Base-by-base conservation (phyloP, 2,113 vertebrate species). In the Tetrax tetrax region DNA sequence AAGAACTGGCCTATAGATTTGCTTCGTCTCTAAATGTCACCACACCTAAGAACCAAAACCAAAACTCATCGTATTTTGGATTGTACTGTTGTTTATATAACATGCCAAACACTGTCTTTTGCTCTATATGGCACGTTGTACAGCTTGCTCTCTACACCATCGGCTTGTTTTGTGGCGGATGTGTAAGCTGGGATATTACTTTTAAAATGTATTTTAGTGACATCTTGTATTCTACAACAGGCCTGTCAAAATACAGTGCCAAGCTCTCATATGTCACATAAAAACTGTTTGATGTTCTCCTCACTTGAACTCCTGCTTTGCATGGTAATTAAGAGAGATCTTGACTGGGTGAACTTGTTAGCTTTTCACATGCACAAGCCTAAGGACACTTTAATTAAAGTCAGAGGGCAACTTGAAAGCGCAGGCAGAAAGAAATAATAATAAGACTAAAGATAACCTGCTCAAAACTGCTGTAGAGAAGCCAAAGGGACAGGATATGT, bases 371-470 rank as follows among this genome's bases (percentile, higher is more conserved):
- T 77, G 47, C 83, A 92, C 45, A 91, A 97, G 60, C 83, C 90
- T 78, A 89, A 94, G 79, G 80, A 96, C 76, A 75, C 64, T 95
- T 97, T 97, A 97, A 97, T 94, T 79, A 97, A 95, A 94, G 83
- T 76, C 89, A 96, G 64, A 72, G n/a, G 66, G 72, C 95, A 70
- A 90, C 83, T 89, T 96, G 93, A 96, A 97, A 96, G 87, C 38
- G 88, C 64, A 97, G 59, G 63, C 75, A 96, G 37, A 50, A 71
- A 87, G 80, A 94, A 87, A 77, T 93, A 80, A 96, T 65, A 90
- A 78, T 68, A 90, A 51, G 60, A 57, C 95, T 88, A 76, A 75
- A 95, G 95, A 79, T 96, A 93, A 90, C 65, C 31, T 2, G 3
- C 83, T 96, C 48, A 75, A 89, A 92, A 77, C 51, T 82, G 71